Evolutionary conservation across 2,797 vertebrate species (phyloP).

Genomic region (Percopsis omiscomaycus): DNA sequence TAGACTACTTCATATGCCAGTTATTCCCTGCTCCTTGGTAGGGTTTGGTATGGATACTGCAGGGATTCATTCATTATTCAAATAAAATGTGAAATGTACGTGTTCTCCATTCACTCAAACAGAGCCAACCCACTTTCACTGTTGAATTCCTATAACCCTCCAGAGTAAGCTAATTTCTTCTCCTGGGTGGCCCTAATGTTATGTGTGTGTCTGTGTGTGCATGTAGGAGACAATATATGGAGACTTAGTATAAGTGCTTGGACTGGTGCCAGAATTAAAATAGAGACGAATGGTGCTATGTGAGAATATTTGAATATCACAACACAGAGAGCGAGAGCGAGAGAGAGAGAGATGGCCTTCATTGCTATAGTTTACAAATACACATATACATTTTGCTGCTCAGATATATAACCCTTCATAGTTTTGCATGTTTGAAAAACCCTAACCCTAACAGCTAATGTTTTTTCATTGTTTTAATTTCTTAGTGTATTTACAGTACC

Average conservation of each 20-base stretch:
- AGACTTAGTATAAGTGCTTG: slow-evolving; percentile 51
- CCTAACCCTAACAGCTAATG: too few relatives aligned
- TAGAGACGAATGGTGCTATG: slow-evolving; percentile 54
- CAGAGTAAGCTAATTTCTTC: slow-evolving; percentile 50
- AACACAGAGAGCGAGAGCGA: slow-evolving; percentile 18
- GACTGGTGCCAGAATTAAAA: slow-evolving; percentile 53
- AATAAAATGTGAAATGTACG: slow-evolving; percentile 11
- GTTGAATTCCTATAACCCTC: slow-evolving; percentile 41
- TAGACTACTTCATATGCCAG: slow-evolving; percentile 6
- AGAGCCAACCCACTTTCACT: slow-evolving; percentile 34
- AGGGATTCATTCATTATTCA: slow-evolving; percentile 23
- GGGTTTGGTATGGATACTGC: slow-evolving; percentile 6
- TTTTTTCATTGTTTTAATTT: too few relatives aligned
- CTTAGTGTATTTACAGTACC: too few relatives aligned
- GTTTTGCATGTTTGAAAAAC: too few relatives aligned
- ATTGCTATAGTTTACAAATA: slow-evolving; percentile 12
- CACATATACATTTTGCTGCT: slow-evolving; percentile 1
- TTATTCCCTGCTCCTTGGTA: slow-evolving; percentile 14
- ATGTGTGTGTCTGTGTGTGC: slow-evolving; percentile 2
- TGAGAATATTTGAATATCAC: slow-evolving; percentile 31
- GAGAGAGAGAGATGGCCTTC: slow-evolving; percentile 40
- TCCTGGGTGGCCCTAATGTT: slow-evolving; percentile 31
- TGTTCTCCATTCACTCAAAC: slow-evolving; percentile 23
- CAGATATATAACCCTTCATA: too few relatives aligned
- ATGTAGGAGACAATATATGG: slow-evolving; percentile 57